Evolutionary conservation across 2,888 invertebrate species (phyloP).

Genomic region (Barypeithes pellucidus): DNA sequence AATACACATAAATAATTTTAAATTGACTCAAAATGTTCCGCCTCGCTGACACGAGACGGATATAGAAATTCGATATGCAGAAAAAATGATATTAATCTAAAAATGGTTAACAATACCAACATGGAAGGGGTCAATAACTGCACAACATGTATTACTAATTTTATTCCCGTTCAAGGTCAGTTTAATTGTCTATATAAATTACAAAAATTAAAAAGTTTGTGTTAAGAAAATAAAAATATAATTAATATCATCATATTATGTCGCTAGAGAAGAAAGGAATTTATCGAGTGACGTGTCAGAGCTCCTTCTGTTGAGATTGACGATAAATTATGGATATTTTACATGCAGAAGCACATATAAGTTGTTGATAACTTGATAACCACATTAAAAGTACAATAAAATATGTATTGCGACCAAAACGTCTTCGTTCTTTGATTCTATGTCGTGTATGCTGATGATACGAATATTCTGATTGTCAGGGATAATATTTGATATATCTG

Average conservation of each 20-base stretch:
- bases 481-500: too few species aligned
- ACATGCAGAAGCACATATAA: too few species aligned
- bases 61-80: slow-evolving; percentile 15
- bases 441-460: too few species aligned
- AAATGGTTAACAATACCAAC: slow-evolving; percentile 12
- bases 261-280: background rate
- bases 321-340: too few species aligned
- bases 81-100: slow-evolving; percentile 18
- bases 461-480: too few species aligned
- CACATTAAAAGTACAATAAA: too few species aligned
- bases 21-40: background rate
- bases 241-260: slow-evolving; percentile 1
- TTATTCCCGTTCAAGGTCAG: slow-evolving; percentile 20
- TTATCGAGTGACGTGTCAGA: too few species aligned
- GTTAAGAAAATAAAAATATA: background rate
- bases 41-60: slow-evolving; percentile 14
- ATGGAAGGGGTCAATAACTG: slow-evolving; percentile 25
- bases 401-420: too few species aligned
- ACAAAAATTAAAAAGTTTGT: slow-evolving; percentile 5
- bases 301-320: too few species aligned
- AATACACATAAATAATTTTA: background rate
- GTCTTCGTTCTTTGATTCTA: too few species aligned
- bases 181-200: slow-evolving; percentile 7
- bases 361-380: too few species aligned
- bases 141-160: slow-evolving; percentile 12